Conservation (phyloP, 2,113 vertebrate genomes). For the Coregonus clupeaformis region DNA sequence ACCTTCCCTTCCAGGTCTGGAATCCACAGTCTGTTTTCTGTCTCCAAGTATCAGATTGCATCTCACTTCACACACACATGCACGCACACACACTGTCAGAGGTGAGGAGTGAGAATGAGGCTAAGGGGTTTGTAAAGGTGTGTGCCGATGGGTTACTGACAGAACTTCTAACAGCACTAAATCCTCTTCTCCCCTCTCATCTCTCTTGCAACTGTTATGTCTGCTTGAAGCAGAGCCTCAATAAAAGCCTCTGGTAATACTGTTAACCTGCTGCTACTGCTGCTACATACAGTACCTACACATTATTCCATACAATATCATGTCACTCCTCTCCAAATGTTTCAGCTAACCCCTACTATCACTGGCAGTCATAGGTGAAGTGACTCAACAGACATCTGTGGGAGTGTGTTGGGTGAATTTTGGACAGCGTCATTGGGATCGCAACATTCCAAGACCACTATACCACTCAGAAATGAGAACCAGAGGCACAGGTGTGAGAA, state of each 20-base stretch:
- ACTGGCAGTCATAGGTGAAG: not conserved
- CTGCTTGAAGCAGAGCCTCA: not conserved
- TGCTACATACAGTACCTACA: no score
- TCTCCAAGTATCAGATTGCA: not conserved
- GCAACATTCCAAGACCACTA: not conserved
- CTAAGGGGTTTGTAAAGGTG: no score
- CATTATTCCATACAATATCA: no score
- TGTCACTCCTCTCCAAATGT: not conserved
- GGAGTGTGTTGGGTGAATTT: not conserved
- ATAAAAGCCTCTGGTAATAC: no score
- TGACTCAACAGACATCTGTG: not conserved
- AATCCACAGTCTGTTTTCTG: not conserved
- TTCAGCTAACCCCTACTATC: not conserved
- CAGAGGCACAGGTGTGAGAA: constrained; percentile 13
- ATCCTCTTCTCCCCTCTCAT: not conserved
- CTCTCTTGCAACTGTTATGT: not conserved
- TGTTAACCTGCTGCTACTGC: no score
- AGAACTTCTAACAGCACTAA: not conserved
- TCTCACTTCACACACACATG: no score
- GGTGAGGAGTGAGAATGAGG: not conserved
- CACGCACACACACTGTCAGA: not conserved
- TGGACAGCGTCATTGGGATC: not conserved
- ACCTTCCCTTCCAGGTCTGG: no score
- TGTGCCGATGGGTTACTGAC: not conserved
- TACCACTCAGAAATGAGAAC: not conserved